Percentiles rank a stretch among this genome's conserved stretches.
Evolutionary conservation across 1,140 invertebrate genomes (phyloP).

Genomic region (Drosophila novamexicana): DNA sequence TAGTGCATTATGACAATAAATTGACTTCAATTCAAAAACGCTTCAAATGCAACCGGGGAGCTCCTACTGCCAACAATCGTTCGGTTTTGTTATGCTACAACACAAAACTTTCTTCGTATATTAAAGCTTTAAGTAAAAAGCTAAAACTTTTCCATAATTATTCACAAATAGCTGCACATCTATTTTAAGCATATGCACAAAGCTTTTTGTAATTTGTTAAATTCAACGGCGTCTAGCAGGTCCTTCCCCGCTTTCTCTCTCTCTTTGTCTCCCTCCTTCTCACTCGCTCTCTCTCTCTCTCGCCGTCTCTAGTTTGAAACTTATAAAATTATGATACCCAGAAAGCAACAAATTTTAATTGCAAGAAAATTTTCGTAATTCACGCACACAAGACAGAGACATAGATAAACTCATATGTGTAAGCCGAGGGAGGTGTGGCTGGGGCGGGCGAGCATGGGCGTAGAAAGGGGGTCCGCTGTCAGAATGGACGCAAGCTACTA

Average conservation of each 20-base stretch:
- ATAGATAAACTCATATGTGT: slow-evolving; percentile 21
- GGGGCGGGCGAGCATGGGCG: too few species aligned
- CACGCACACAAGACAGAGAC: slow-evolving; percentile 41
- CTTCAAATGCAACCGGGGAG: too few species aligned
- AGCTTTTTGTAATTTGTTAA: slow-evolving; percentile 68
- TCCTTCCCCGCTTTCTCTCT: background rate
- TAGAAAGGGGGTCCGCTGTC: background rate
- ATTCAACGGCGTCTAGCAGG: slow-evolving; percentile 13
- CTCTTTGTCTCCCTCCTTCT: background rate
- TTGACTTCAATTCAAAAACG: too few species aligned
- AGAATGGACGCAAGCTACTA: slow-evolving; percentile 3
- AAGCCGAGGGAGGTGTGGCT: background rate
- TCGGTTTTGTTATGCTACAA: too few species aligned
- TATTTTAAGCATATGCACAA: slow-evolving; percentile 66
- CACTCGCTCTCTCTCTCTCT: too few species aligned
- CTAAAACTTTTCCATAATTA: slow-evolving; percentile 44
- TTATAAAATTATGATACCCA: slow-evolving; percentile 78
- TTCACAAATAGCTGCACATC: slow-evolving; percentile 55
- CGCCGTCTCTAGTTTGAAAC: slow-evolving; percentile 32
- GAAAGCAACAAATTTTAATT: slow-evolving; percentile 71
- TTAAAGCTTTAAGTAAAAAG: slow-evolving; percentile 5
- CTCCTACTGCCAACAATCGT: too few species aligned
- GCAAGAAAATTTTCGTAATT: slow-evolving; percentile 72
- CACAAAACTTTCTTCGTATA: too few species aligned
- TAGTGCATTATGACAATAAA: too few species aligned